Evolutionary conservation across 2,797 vertebrate genomes (phyloP).

Genomic region (Furcifer pardalis): DNA sequence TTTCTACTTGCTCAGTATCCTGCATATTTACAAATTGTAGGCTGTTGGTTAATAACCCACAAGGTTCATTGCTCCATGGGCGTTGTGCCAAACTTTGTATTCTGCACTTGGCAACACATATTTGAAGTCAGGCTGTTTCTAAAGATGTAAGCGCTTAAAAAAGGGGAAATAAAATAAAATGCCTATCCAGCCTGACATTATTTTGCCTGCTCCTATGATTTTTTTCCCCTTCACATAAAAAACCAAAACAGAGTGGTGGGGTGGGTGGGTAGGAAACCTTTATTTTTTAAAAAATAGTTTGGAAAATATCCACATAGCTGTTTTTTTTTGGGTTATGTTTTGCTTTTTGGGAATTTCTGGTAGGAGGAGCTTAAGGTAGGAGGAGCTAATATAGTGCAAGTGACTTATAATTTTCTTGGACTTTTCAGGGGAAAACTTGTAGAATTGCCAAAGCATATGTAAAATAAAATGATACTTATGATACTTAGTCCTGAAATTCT

Average conservation of each 20-base stretch:
- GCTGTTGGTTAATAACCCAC: constrained; percentile 73
- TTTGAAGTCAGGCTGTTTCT: constrained; percentile 64
- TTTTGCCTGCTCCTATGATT: constrained; percentile 38
- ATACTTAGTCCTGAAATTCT: not conserved
- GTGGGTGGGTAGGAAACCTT: not conserved
- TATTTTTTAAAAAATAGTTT: not conserved
- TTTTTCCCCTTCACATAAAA: constrained; percentile 35
- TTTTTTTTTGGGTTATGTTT: not conserved
- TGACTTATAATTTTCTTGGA: constrained; percentile 8
- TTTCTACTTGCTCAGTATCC: constrained; percentile 77
- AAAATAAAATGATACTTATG: not conserved
- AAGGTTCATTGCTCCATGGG: constrained; percentile 64
- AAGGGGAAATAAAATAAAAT: constrained; percentile 45
- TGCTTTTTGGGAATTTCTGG: not conserved
- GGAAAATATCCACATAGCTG: constrained; percentile 8
- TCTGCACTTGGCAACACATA: constrained; percentile 62
- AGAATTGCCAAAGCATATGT: not conserved
- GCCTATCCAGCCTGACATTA: constrained; percentile 46
- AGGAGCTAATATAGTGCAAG: not conserved
- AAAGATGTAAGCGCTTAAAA: constrained; percentile 39
- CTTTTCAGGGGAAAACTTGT: constrained; percentile 15
- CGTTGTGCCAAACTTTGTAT: constrained; percentile 66
- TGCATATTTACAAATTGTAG: constrained; percentile 78
- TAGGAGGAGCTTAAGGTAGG: not conserved
- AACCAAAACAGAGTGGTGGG: constrained; percentile 20